phyloP scores from a whole-genome alignment of 2,113 vertebrate genomes.

The human region GRCh38 chr3:141662501-141663000 shows the following conservation, averaged over 20 bases:
- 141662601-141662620: neutral
- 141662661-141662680: neutral
- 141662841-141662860: neutral
- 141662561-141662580: neutral
- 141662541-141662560: neutral
- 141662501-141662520: neutral
- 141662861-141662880: neutral
- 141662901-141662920: neutral
- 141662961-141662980: neutral
- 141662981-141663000: neutral
- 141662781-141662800: neutral
- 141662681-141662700: neutral
- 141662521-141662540: neutral
- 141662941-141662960: neutral
- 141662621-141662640: neutral
- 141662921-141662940: neutral
- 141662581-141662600: neutral
- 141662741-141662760: neutral
- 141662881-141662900: neutral
- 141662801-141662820: neutral
- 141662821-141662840: conserved; percentile 28
- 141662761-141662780: neutral
- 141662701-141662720: neutral
- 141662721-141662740: neutral
- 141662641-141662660: neutral